Evolutionary conservation across 2,797 vertebrate species (phyloP).

Genomic region (Tenualosa ilisha): DNA sequence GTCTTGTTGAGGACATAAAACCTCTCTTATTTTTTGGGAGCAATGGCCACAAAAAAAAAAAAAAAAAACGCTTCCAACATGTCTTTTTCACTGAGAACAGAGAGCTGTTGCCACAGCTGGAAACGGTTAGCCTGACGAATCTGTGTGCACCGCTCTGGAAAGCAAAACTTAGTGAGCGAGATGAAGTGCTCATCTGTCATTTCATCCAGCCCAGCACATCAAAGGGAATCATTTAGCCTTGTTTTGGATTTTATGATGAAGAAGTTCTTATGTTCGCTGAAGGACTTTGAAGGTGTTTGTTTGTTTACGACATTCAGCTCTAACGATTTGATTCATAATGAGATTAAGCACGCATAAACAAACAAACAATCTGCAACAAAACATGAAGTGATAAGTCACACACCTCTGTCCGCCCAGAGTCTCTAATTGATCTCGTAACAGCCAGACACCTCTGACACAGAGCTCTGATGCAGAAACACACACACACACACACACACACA

Average conservation of each 20-base stretch:
- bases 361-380: conserved; percentile 11
- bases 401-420: not conserved
- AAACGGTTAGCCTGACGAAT: too few relatives aligned
- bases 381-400: not conserved
- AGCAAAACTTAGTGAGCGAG: not conserved
- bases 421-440: not conserved
- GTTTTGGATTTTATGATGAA: not conserved
- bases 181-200: conserved; percentile 20
- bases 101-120: too few relatives aligned
- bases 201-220: not conserved
- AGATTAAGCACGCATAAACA: not conserved
- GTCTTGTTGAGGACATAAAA: too few relatives aligned
- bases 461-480: not conserved
- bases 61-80: too few relatives aligned
- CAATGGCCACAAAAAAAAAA: too few relatives aligned
- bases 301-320: not conserved
- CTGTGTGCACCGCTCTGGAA: not conserved
- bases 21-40: too few relatives aligned
- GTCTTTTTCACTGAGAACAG: too few relatives aligned
- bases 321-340: not conserved
- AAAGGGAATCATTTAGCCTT: not conserved
- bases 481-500: not conserved
- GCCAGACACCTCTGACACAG: not conserved
- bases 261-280: not conserved
- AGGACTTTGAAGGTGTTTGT: conserved; percentile 22